Percentiles rank a stretch among this genome's conserved stretches.
Evolutionary conservation across 2,797 vertebrate genomes (phyloP).

Genomic region (Falco concolor): DNA sequence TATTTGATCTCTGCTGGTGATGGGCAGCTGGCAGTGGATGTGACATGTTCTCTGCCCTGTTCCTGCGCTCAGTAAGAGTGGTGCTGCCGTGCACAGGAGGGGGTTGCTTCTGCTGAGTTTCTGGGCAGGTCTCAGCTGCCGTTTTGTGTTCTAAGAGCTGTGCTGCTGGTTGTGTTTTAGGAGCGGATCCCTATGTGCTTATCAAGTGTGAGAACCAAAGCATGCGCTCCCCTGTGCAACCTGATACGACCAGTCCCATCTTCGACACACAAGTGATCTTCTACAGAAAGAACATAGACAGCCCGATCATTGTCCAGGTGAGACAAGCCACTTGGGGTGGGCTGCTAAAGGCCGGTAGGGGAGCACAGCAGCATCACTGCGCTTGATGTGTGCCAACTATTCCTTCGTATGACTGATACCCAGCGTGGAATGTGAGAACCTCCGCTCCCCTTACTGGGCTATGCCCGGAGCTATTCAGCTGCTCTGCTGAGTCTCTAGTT

Average conservation of each 20-base stretch:
- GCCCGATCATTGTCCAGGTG: conserved; percentile 88
- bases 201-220: conserved; percentile 84
- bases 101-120: background rate
- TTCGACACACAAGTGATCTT: conserved; percentile 85
- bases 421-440: background rate
- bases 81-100: background rate
- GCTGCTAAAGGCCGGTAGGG: background rate
- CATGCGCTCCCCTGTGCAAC: conserved; percentile 74
- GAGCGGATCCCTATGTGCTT: conserved; percentile 87
- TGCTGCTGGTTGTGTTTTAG: conserved; percentile 68
- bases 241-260: conserved; percentile 72
- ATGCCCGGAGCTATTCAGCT: background rate
- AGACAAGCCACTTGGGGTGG: background rate
- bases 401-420: background rate
- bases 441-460: background rate
- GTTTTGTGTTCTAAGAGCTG: background rate
- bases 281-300: conserved; percentile 82
- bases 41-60: accelerated
- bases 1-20: background rate
- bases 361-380: background rate
- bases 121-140: background rate
- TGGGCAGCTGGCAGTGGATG: background rate
- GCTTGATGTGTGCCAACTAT: accelerated
- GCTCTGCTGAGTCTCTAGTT: background rate
- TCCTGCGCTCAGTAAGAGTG: background rate